Evolutionary conservation across 2,888 invertebrate genomes (phyloP), one percentile per base, ranked within the genome.

Genomic region (Amphiduros pacificus): DNA sequence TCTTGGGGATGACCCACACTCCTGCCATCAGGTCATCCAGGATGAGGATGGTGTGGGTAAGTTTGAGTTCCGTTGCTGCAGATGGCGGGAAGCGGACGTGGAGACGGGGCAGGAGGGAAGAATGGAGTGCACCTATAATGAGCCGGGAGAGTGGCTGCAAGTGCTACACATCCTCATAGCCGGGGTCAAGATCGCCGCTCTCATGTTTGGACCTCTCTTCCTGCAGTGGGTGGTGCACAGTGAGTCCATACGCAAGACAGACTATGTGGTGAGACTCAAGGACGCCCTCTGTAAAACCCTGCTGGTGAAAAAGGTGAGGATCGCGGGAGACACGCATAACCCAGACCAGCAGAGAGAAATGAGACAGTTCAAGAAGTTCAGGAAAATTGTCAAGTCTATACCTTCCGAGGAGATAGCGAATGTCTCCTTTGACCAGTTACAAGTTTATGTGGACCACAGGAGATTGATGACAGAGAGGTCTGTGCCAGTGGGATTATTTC

Each of bases 191-290:
- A 63, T 78, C 6, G n/a, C 72, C 40, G 68, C 78, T 50, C 73
- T 80, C 54, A 70, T 78, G 51, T 75, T 77, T 55, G 72, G 74
- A 40, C 80, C 79, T 1, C 64, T 76, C 41, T 64, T 77, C n/a
- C 63, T 80, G 2, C 77, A 78, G 1, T 61, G 69, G 27, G 69
- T 72, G 48, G 71, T 77, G 68, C 79, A 77, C 64, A 75, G 71
- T 20, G 75, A 75, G 5, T 71, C 76, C 0, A 76, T 78, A 50
- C 70, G 73, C 41, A 75, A 76, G 9, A 70, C 76, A 0, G 77
- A 77, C 58, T 81, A 81, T 61, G 71, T 77, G 4, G 73, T 78
- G 17, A 59, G 48, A 53, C 53, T 59, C 4, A 62, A 63, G 44
- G 59, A 64, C n/a, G 52, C 55, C 5, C 51, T 69, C 53, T 31